phyloP scores from a whole-genome alignment of 2,888 invertebrate genomes.

The Masnerella sp. region DNA sequence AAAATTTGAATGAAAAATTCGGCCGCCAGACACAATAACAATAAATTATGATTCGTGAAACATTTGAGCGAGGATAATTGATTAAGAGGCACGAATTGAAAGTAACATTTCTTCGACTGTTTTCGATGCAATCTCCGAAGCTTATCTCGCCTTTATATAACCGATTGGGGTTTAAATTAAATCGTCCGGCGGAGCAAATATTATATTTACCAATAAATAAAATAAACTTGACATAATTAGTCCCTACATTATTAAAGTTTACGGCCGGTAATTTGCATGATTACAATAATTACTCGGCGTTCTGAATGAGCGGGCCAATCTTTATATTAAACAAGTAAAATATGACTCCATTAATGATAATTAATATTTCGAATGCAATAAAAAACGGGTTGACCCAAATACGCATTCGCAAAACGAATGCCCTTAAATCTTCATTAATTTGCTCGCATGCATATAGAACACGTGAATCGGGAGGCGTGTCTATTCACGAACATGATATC shows the following conservation, averaged over 20 bases:
- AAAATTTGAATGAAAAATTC: no score
- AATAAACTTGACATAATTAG: constrained; percentile 56
- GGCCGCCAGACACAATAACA: no score
- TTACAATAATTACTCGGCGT: constrained; percentile 52
- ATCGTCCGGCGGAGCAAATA: constrained; percentile 17
- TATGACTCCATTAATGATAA: constrained; percentile 59
- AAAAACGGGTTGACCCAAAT: constrained; percentile 54
- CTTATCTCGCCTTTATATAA: neutral
- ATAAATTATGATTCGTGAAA: no score
- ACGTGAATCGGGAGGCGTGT: constrained; percentile 71
- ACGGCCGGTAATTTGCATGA: constrained; percentile 43
- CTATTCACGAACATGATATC: constrained; percentile 77
- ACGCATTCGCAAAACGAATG: constrained; percentile 42
- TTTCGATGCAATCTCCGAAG: no score
- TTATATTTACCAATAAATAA: constrained; percentile 45
- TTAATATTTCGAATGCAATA: constrained; percentile 57
- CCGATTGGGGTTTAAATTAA: constrained; percentile 18
- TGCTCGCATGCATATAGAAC: constrained; percentile 48
- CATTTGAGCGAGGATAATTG: no score
- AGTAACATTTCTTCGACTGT: no score
- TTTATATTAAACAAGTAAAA: constrained; percentile 55
- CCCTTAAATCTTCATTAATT: constrained; percentile 57
- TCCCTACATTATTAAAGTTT: constrained; percentile 44
- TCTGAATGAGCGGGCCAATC: constrained; percentile 39
- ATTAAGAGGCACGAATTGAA: no score